Percentiles rank a stretch among this genome's conserved stretches.
phyloP scores from a whole-genome alignment of 2,888 invertebrate genomes.

The Scaeva pyrastri region DNA sequence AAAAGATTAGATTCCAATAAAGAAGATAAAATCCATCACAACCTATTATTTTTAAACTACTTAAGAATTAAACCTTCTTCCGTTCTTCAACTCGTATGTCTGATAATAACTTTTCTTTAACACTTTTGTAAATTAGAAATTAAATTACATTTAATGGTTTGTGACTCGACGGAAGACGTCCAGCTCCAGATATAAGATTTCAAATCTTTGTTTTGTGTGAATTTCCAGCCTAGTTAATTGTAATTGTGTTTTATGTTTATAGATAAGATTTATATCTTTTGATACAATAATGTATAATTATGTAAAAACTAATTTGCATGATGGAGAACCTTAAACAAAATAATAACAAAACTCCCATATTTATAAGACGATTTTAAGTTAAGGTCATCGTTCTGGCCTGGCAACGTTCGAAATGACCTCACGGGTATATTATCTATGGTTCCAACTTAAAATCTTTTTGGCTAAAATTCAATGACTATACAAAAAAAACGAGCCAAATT shows the following conservation, averaged over 20 bases:
- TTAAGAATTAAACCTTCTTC: neutral
- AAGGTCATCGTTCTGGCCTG: conserved; percentile 45
- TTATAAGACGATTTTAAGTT: conserved; percentile 43
- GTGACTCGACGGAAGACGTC: conserved; percentile 53
- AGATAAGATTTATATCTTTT: too few relatives aligned
- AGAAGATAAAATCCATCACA: neutral
- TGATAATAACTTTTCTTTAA: conserved; percentile 39
- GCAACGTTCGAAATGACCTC: conserved; percentile 37
- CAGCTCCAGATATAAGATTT: neutral
- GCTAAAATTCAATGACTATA: conserved; percentile 26
- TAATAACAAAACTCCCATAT: conserved; percentile 3
- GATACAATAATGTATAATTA: conserved; percentile 31
- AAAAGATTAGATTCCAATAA: neutral
- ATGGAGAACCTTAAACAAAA: too few relatives aligned
- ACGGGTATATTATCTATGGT: neutral
- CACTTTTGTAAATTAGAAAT: conserved; percentile 8
- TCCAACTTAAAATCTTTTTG: conserved; percentile 29
- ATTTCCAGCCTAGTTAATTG: conserved; percentile 32
- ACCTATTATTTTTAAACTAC: neutral
- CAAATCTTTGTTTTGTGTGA: conserved; percentile 1
- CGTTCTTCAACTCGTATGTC: conserved; percentile 24
- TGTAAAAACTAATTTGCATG: conserved; percentile 44
- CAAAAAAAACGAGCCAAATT: conserved; percentile 6
- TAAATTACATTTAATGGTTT: conserved; percentile 48
- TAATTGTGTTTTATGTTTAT: conserved; percentile 24